Evolutionary conservation across 2,888 invertebrate genomes (phyloP).

Genomic region (Leptinotarsa tumamoca): DNA sequence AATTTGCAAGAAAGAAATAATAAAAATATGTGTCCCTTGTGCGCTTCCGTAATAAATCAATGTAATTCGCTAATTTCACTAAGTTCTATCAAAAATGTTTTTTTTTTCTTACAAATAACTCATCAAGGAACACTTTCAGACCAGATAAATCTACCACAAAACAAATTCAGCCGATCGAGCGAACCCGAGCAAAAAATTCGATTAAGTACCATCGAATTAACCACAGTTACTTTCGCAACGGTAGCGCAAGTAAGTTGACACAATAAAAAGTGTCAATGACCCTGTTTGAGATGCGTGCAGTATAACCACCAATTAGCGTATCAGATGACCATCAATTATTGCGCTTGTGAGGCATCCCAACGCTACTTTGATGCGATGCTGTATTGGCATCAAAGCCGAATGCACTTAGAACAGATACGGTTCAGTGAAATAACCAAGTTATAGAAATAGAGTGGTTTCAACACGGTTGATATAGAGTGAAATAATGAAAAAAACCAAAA

Average conservation of each 20-base stretch:
- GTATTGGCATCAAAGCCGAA: slow-evolving; percentile 34
- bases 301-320: slow-evolving; percentile 49
- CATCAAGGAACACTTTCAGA: slow-evolving; percentile 31
- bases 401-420: slow-evolving; percentile 21
- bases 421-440: neutral
- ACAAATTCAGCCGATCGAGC: slow-evolving; percentile 38
- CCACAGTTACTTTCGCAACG: slow-evolving; percentile 24
- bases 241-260: slow-evolving; percentile 3
- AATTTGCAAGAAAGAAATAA: no score
- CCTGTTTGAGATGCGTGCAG: slow-evolving; percentile 43
- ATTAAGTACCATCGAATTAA: slow-evolving; percentile 22
- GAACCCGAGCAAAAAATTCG: slow-evolving; percentile 38
- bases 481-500: no score
- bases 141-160: slow-evolving; percentile 29
- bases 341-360: slow-evolving; percentile 49
- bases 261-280: slow-evolving; percentile 42
- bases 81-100: neutral
- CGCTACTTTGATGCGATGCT: slow-evolving; percentile 34
- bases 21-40: no score
- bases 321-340: slow-evolving; percentile 53
- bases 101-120: slow-evolving; percentile 22
- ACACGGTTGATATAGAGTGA: no score
- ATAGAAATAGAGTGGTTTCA: neutral
- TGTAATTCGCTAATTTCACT: neutral
- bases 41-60: no score